phyloP scores from a whole-genome alignment of 2,113 vertebrate genomes.

The Laterallus jamaicensis region DNA sequence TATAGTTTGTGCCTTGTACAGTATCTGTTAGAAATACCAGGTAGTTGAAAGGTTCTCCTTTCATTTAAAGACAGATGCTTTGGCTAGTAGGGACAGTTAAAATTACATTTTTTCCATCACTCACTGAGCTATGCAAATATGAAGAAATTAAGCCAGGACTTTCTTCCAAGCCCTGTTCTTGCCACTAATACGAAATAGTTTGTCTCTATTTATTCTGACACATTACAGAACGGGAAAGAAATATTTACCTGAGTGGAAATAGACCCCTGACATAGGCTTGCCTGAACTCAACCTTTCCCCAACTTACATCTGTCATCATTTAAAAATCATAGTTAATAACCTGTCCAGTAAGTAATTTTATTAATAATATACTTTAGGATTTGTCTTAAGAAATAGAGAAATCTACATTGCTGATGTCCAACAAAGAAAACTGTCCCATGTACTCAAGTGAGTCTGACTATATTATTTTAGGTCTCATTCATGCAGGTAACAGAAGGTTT shows the following conservation, averaged over 20 bases:
- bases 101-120: accelerated
- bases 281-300: not conserved
- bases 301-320: not conserved
- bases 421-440: not conserved
- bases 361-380: not conserved
- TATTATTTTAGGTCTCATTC: not conserved
- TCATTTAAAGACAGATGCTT: not conserved
- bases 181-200: not conserved
- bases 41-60: not conserved
- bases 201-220: not conserved
- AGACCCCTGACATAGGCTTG: not conserved
- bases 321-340: not conserved
- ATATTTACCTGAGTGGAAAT: not conserved
- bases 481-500: not conserved
- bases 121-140: not conserved
- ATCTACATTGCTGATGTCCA: not conserved
- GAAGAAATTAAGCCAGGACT: not conserved
- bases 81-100: not conserved
- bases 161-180: not conserved
- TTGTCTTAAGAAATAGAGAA: not conserved
- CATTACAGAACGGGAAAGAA: not conserved
- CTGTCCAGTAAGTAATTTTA: not conserved
- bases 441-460: not conserved
- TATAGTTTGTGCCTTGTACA: not conserved
- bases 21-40: not conserved